Conservation (phyloP, 1,140 invertebrate genomes). For the Drosophila guanche region DNA sequence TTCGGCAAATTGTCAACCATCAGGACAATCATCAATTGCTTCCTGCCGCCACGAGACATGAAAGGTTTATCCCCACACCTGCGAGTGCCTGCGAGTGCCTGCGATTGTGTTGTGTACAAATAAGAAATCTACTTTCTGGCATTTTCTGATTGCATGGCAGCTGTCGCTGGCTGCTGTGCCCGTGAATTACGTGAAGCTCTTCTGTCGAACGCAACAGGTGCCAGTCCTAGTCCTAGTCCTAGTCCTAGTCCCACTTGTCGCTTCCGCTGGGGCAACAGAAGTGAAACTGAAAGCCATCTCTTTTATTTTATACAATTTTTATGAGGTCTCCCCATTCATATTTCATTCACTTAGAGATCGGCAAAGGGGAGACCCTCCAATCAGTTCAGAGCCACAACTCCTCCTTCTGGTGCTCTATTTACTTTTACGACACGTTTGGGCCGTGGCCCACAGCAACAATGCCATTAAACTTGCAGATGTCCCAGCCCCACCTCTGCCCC, state of each 20-base stretch:
- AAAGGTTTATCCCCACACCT: conserved; percentile 11
- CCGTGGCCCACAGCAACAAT: conserved; percentile 68
- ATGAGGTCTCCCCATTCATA: conserved; percentile 67
- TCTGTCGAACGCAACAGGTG: conserved; percentile 45
- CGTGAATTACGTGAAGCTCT: conserved; percentile 35
- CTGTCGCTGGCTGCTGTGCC: conserved; percentile 15
- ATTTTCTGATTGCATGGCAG: conserved; percentile 60
- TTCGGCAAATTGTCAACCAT: conserved; percentile 33
- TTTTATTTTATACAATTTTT: conserved; percentile 81
- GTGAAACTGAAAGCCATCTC: conserved; percentile 78
- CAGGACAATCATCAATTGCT: conserved; percentile 38
- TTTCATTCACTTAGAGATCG: conserved; percentile 75
- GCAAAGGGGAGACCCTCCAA: conserved; percentile 9
- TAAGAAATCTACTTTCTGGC: conserved; percentile 51
- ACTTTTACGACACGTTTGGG: conserved; percentile 74
- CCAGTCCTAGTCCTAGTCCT: background rate
- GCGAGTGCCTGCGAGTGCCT: background rate
- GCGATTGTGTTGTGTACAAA: conserved; percentile 34
- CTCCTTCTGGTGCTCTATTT: conserved; percentile 55
- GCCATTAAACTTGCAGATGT: conserved; percentile 74
- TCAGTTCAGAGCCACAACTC: conserved; percentile 3
- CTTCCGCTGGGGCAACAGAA: conserved; percentile 9
- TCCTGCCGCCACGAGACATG: background rate
- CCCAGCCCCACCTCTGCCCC: no score
- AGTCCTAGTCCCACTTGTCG: background rate